These are phyloP conservation scores for Pegoplata infirma DNA, from an alignment of 2,888 invertebrate genomes.

Conservation along the genomic window DNA sequence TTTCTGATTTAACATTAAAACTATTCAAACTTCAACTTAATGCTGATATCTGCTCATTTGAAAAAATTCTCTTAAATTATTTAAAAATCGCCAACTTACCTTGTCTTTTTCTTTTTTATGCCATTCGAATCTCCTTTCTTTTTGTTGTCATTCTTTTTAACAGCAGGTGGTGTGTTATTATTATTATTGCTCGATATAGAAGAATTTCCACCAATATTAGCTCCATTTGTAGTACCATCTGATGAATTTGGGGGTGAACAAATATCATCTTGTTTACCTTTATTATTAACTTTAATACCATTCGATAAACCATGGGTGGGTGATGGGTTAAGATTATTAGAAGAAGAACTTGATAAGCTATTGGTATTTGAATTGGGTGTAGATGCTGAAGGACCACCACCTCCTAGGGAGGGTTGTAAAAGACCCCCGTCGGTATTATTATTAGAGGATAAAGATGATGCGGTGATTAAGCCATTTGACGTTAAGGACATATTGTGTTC, in stretches of 20 bases:
- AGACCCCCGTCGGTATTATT: constrained; percentile 63
- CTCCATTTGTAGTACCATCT: constrained; percentile 43
- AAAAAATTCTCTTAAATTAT: too few species aligned
- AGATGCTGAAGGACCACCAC: constrained; percentile 44
- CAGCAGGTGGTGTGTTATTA: constrained; percentile 73
- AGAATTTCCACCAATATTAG: constrained; percentile 29
- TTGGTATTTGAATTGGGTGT: constrained; percentile 50
- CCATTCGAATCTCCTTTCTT: constrained; percentile 92
- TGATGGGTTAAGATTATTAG: constrained; percentile 51
- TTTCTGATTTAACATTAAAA: too few species aligned
- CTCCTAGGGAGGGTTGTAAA: constrained; percentile 62
- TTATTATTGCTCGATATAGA: constrained; percentile 53
- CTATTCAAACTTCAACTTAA: too few species aligned
- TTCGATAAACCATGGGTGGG: constrained; percentile 49
- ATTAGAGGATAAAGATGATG: constrained; percentile 55
- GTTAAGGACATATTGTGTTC: constrained; percentile 60
- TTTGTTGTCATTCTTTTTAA: constrained; percentile 86
- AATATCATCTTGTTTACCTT: constrained; percentile 60
- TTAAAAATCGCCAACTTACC: constrained; percentile 80
- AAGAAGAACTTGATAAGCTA: constrained; percentile 30
- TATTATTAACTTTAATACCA: constrained; percentile 60
- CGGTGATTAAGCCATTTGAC: constrained; percentile 57
- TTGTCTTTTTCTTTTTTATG: constrained; percentile 94
- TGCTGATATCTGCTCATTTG: too few species aligned
- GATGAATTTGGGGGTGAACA: constrained; percentile 52